Conservation (phyloP, 92 coral and sea anemone genomes). For the Zoanthus solanderi region DNA sequence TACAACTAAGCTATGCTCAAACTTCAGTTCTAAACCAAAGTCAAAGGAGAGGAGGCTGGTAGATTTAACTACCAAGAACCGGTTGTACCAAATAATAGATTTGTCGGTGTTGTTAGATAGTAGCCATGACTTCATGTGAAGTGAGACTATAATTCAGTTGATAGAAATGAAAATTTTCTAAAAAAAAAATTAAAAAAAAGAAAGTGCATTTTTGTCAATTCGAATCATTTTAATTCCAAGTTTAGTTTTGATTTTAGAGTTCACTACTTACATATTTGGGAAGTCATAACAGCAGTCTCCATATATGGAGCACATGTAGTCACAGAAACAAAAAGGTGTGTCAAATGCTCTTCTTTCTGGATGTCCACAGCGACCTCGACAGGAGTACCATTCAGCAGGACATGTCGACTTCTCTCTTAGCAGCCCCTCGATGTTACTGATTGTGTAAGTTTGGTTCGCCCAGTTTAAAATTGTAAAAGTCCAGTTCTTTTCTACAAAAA, state of each 20-base stretch:
- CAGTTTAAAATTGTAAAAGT: neutral
- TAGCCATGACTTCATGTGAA: too few species aligned
- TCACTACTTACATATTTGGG: neutral
- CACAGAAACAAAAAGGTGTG: slow-evolving; percentile 43
- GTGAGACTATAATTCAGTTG: too few species aligned
- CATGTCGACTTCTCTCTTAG: slow-evolving; percentile 5
- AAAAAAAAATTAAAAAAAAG: neutral
- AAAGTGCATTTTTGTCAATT: neutral
- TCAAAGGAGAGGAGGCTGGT: too few species aligned
- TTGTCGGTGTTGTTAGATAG: too few species aligned
- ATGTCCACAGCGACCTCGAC: slow-evolving; percentile 20
- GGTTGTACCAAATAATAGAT: too few species aligned
- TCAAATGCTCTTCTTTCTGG: neutral
- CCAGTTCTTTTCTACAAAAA: neutral
- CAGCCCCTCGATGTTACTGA: neutral
- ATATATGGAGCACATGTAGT: slow-evolving; percentile 1
- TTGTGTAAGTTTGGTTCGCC: slow-evolving; percentile 12
- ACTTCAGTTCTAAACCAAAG: too few species aligned
- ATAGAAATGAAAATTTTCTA: neutral
- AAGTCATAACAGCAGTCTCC: slow-evolving; percentile 40
- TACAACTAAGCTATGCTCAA: too few species aligned
- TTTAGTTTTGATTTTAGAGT: neutral
- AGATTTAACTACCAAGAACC: too few species aligned
- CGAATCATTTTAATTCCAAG: neutral
- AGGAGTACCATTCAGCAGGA: slow-evolving; percentile 7